These are phyloP conservation scores for Falco biarmicus DNA, from an alignment of 2,797 vertebrate species.

Conservation along the genomic window DNA sequence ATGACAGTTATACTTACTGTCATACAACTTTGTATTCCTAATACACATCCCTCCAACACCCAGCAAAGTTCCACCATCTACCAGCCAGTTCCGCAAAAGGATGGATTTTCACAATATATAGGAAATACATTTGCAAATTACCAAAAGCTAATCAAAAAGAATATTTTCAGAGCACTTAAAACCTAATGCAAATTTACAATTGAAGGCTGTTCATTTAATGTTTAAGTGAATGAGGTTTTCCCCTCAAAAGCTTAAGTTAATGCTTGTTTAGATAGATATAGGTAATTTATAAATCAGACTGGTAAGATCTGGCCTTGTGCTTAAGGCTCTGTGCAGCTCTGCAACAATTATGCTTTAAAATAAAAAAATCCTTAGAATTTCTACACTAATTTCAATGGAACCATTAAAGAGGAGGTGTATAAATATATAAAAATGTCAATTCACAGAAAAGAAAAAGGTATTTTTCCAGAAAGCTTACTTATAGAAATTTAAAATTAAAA, in stretches of 20 bases:
- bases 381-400: not conserved
- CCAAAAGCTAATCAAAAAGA: not conserved
- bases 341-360: not conserved
- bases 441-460: not conserved
- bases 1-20: not conserved
- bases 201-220: not conserved
- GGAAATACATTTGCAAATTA: not conserved
- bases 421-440: not conserved
- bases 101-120: not conserved
- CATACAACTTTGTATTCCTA: not conserved
- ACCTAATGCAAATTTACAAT: not conserved
- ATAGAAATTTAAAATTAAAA: not conserved
- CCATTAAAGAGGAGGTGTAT: not conserved
- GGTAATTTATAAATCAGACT: not conserved
- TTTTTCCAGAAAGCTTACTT: not conserved
- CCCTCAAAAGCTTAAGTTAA: not conserved
- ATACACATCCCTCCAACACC: not conserved
- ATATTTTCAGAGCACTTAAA: not conserved
- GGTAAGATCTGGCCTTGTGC: not conserved
- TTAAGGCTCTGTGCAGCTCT: not conserved
- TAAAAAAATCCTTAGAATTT: not conserved
- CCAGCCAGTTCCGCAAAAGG: not conserved
- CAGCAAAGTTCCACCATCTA: not conserved
- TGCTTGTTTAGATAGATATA: not conserved
- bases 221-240: not conserved